These are phyloP conservation scores for Ormia ochracea DNA, from an alignment of 2,888 invertebrate species.

Conservation along the genomic window DNA sequence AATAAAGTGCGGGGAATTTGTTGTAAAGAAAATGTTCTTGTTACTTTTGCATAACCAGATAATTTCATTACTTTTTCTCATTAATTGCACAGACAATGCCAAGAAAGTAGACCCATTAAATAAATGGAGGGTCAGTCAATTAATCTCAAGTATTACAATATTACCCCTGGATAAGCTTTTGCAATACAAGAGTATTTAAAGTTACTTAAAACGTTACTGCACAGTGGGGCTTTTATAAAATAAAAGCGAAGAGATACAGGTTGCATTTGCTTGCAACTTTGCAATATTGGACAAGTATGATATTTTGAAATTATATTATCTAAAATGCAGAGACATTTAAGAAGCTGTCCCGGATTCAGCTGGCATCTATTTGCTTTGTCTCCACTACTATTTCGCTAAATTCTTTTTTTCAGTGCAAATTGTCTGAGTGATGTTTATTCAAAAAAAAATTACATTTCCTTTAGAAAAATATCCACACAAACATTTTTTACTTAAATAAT, in stretches of 20 bases:
- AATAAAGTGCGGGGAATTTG: not conserved
- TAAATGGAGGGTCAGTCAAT: conserved; percentile 48
- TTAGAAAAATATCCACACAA: no score
- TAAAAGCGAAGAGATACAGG: not conserved
- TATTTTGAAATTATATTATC: no score
- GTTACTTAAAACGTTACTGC: not conserved
- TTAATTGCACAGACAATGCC: conserved; percentile 42
- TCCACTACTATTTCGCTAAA: no score
- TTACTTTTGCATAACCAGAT: conserved; percentile 6
- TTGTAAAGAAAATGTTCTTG: conserved; percentile 1
- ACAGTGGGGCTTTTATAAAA: not conserved
- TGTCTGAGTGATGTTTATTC: no score
- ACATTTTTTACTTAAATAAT: no score
- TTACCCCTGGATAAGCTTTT: conserved; percentile 38
- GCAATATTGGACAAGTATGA: no score
- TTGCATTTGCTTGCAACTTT: no score
- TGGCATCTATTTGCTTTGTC: no score
- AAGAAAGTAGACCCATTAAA: conserved; percentile 25
- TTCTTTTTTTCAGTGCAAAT: no score
- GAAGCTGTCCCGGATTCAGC: no score
- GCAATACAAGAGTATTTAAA: not conserved
- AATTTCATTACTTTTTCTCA: conserved; percentile 20
- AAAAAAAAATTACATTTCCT: no score
- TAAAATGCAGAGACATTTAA: no score
- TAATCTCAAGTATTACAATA: conserved; percentile 56